Conservation (phyloP, 2,113 vertebrate species). For the Oreotrochilus melanogaster region DNA sequence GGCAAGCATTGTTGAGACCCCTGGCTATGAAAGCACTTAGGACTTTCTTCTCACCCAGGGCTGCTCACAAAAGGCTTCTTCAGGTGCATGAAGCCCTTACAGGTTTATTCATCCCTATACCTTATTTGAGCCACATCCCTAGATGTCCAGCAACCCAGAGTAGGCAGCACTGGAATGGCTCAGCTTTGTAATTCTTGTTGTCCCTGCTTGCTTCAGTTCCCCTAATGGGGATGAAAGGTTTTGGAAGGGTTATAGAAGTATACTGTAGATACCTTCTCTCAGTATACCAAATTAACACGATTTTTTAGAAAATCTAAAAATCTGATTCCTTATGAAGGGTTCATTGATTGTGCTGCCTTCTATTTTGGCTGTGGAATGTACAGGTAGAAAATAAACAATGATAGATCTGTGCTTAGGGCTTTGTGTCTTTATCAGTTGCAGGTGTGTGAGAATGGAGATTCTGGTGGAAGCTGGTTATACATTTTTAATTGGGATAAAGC, state of each 20-base stretch:
- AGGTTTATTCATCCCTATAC: neutral
- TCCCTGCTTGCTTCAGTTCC: neutral
- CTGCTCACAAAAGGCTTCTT: neutral
- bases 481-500: neutral
- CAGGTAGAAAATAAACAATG: neutral
- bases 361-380: neutral
- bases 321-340: neutral
- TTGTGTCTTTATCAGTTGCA: neutral
- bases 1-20: neutral
- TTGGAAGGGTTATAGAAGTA: neutral
- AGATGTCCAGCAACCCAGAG: neutral
- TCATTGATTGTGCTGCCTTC: neutral
- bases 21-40: neutral
- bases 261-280: neutral
- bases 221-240: neutral
- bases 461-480: neutral
- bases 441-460: neutral
- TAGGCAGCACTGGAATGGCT: neutral
- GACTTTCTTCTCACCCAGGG: neutral
- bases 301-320: neutral
- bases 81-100: neutral
- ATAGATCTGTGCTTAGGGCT: neutral
- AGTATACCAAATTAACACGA: fast-evolving
- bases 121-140: neutral
- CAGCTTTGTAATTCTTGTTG: neutral